Base-by-base conservation (phyloP, 2,797 vertebrate genomes). In the Lagodon rhomboides region DNA sequence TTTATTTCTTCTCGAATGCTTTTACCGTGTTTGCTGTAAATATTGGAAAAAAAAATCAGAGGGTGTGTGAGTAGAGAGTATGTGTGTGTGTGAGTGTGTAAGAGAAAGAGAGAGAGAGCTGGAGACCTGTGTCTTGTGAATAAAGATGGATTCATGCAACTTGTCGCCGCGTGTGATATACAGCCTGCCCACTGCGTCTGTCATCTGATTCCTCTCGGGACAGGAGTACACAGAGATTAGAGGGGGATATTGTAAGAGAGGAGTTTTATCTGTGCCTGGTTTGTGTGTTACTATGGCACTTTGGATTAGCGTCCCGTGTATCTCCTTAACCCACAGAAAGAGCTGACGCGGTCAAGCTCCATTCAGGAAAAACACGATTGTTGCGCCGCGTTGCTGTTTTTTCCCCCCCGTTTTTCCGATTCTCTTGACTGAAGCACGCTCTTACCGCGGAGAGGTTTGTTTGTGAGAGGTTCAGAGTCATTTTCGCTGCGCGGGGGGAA, bases 291-390 rank as follows among this genome's bases (percentile, higher is more conserved):
- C 58, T 60, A 27, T 22, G 64, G n/a, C 58, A 34, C 77, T 71
- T 71, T 78, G 67, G 75, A 88, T 89, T 89, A 86, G 73, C 75
- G 73, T 80, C 23, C 68, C 77, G 63, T 74, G 77, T 67, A 88
- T 86, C 62, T 74, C 54, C 65, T 79, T 75, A 85, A 81, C 77
- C 63, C 67, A 15, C 34, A 67, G 74, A 86, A 64, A 84, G 7
- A 62, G 53, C 66, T 70, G 76, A 76, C 17, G 53, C 68, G 77
- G 75, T 87, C 74, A 78, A 74, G 72, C 70, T 80, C 69, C 68
- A 63, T 58, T 81, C 58, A 82, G 74, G 12, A 58, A 67, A 67
- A 70, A 59, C 27, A 62, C 34, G 55, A 75, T 75, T 50, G 16
- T 51, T 80, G 58, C 53, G 17, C 65, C 18, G 25, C 16, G 27